Evolutionary conservation across 2,888 invertebrate species (phyloP).

Genomic region (Micoletzkya japonica): DNA sequence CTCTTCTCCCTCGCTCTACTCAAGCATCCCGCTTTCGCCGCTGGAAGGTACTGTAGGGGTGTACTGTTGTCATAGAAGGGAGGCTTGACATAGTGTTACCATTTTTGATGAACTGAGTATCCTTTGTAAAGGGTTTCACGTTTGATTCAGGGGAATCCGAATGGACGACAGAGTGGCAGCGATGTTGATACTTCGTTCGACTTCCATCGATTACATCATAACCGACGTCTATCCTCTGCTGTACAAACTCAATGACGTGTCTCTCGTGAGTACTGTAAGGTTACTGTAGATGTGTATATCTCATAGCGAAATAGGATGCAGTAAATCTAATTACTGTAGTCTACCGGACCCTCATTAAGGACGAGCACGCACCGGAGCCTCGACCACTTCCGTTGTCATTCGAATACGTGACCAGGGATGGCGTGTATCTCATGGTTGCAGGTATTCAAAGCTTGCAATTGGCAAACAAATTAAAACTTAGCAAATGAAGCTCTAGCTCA

Average conservation of each 20-base stretch:
- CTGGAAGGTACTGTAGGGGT: conserved; percentile 29
- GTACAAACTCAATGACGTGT: conserved; percentile 77
- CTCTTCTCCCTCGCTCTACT: conserved; percentile 85
- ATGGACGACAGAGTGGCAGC: conserved; percentile 89
- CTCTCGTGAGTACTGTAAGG: conserved; percentile 17
- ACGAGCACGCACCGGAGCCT: conserved; percentile 68
- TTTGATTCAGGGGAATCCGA: conserved; percentile 73
- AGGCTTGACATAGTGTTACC: no score
- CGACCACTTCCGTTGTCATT: conserved; percentile 83
- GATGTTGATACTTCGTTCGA: conserved; percentile 88
- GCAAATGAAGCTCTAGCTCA: no score
- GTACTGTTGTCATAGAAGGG: no score
- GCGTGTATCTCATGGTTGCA: conserved; percentile 88
- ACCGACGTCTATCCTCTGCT: conserved; percentile 87
- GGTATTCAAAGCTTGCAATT: no score
- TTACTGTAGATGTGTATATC: background rate
- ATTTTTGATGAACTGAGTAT: background rate
- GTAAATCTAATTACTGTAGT: background rate
- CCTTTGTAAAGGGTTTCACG: background rate
- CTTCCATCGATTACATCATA: conserved; percentile 80
- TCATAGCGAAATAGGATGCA: background rate
- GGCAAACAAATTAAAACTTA: no score
- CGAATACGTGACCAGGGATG: conserved; percentile 75
- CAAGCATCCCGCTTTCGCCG: conserved; percentile 70
- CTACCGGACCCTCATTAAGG: background rate